Evolutionary conservation across 2,113 vertebrate genomes (phyloP).

Genomic region (Scatophagus argus): DNA sequence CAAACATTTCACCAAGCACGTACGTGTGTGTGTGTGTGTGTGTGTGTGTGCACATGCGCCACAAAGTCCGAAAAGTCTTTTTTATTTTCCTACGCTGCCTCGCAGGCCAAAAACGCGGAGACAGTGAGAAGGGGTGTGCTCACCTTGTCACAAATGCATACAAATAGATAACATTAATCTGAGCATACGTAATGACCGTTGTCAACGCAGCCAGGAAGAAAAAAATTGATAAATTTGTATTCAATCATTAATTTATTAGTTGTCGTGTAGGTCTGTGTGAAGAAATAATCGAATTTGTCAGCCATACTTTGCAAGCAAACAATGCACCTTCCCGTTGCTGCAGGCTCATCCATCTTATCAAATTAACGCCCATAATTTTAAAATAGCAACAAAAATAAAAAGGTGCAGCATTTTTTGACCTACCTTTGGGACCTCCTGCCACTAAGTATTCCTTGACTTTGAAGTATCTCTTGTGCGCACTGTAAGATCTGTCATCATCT

Average conservation of each 20-base stretch:
- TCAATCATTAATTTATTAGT: too few species aligned
- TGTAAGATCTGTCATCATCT: neutral
- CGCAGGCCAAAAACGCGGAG: too few species aligned
- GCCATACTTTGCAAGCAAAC: neutral
- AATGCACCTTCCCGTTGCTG: neutral
- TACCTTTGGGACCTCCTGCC: conserved; percentile 50
- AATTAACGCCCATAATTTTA: too few species aligned
- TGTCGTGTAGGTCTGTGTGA: too few species aligned
- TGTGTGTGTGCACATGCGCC: too few species aligned
- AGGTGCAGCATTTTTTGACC: neutral
- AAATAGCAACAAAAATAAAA: neutral
- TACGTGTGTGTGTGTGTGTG: too few species aligned
- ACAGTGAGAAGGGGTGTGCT: too few species aligned
- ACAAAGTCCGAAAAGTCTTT: too few species aligned
- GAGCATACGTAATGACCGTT: neutral
- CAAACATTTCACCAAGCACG: too few species aligned
- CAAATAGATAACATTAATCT: neutral
- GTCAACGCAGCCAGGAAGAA: neutral
- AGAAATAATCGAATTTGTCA: neutral
- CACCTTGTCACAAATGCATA: too few species aligned
- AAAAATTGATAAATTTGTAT: too few species aligned
- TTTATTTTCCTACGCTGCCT: too few species aligned
- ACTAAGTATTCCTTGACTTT: conserved; percentile 72
- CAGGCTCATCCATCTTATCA: neutral
- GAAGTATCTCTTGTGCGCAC: conserved; percentile 61